A percentile compares a stretch with the other conserved stretches of the same genome.
Evolutionary conservation across 37 sponge, comb jelly and placozoan species (phyloP).

Genomic region (Spongia lamella): DNA sequence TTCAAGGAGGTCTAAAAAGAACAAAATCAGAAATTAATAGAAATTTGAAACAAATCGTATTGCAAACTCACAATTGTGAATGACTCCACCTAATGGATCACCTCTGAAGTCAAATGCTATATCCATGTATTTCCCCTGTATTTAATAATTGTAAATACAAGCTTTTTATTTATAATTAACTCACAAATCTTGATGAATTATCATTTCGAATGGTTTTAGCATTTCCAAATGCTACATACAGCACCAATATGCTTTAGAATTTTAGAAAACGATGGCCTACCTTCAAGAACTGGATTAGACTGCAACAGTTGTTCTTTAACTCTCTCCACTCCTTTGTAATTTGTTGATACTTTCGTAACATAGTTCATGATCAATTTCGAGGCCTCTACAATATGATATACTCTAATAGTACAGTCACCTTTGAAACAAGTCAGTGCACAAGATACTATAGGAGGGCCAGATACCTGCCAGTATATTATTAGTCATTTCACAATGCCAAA

Average conservation of each 20-base stretch:
- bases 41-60: neutral
- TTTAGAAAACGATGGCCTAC: conserved; percentile 16
- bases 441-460: no score
- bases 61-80: conserved; percentile 77
- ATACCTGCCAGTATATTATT: no score
- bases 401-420: neutral
- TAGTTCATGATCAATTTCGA: conserved; percentile 88
- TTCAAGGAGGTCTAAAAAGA: conserved; percentile 30
- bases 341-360: conserved; percentile 79
- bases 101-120: conserved; percentile 89
- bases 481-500: no score
- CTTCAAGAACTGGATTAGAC: conserved; percentile 89
- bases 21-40: conserved; percentile 9
- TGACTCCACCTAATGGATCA: conserved; percentile 84
- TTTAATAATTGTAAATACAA: neutral
- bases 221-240: conserved; percentile 85
- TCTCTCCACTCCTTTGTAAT: conserved; percentile 73
- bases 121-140: conserved; percentile 95
- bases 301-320: conserved; percentile 83
- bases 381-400: conserved; percentile 52
- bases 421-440: no score
- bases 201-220: conserved; percentile 86
- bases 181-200: conserved; percentile 93
- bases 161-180: neutral
- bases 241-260: neutral